These are phyloP conservation scores for Ptyas mucosa DNA, from an alignment of 2,113 vertebrate species.

Conservation along the genomic window DNA sequence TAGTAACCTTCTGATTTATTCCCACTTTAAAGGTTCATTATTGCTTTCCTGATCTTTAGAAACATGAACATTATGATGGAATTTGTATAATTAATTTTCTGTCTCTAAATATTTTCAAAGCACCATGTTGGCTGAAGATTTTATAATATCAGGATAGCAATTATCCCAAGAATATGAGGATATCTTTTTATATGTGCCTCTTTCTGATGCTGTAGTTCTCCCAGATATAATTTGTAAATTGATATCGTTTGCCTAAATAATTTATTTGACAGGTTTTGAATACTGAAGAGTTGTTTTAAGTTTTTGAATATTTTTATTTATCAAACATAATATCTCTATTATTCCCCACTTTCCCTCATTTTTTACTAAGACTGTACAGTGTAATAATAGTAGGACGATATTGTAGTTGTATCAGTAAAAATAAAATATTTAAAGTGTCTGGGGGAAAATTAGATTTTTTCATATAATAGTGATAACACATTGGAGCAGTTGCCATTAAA, in stretches of 20 bases:
- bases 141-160: constrained; percentile 18
- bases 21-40: constrained; percentile 33
- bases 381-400: neutral
- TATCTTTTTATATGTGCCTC: neutral
- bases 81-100: constrained; percentile 1
- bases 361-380: neutral
- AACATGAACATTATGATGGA: constrained; percentile 10
- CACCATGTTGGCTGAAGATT: neutral
- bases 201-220: neutral
- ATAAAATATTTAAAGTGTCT: neutral
- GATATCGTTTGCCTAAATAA: neutral
- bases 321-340: neutral
- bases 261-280: neutral
- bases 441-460: neutral
- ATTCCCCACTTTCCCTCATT: neutral
- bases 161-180: neutral
- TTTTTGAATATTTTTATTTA: neutral
- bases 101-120: neutral
- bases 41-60: neutral
- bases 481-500: neutral
- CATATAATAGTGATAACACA: neutral
- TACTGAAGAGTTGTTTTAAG: neutral
- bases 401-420: neutral
- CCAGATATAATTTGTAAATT: neutral
- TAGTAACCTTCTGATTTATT: constrained; percentile 47